Evolutionary conservation across 2,113 vertebrate genomes (phyloP).

Genomic region (Caranx ignobilis): DNA sequence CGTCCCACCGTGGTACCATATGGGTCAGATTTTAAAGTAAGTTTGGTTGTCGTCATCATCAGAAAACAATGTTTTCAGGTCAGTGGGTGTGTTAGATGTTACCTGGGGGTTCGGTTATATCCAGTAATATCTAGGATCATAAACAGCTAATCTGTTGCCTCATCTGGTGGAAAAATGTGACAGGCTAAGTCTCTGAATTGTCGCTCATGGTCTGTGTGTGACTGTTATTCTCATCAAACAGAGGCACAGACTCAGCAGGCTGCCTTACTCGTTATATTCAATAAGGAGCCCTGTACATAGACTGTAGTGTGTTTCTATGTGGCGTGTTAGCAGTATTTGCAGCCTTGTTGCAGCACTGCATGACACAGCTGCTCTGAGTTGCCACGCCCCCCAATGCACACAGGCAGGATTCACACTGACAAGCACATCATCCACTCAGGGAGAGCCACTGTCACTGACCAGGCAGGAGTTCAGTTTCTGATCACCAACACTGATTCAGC

Average conservation of each 20-base stretch:
- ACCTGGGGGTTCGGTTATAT: not conserved
- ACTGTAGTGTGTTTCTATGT: not conserved
- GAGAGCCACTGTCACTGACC: no score
- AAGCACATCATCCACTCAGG: not conserved
- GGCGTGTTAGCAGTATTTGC: not conserved
- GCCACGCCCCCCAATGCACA: conserved; percentile 10
- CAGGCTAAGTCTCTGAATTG: no score
- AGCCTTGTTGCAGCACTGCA: not conserved
- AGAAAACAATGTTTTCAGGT: not conserved
- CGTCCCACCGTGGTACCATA: not conserved
- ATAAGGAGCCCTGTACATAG: no score
- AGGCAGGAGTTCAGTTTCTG: not conserved
- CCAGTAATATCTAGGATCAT: not conserved
- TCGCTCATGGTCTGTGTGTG: no score
- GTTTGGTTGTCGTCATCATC: not conserved
- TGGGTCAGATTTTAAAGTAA: not conserved
- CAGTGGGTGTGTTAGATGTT: not conserved
- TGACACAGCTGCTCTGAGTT: conserved; percentile 25
- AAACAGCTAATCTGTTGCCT: not conserved
- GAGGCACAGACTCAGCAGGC: not conserved
- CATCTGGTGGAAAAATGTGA: no score
- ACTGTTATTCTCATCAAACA: no score
- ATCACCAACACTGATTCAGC: not conserved
- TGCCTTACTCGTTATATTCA: not conserved
- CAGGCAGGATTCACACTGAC: not conserved